These are phyloP conservation scores for Salvelinus alpinus DNA, from an alignment of 2,113 vertebrate genomes.

Conservation along the genomic window DNA sequence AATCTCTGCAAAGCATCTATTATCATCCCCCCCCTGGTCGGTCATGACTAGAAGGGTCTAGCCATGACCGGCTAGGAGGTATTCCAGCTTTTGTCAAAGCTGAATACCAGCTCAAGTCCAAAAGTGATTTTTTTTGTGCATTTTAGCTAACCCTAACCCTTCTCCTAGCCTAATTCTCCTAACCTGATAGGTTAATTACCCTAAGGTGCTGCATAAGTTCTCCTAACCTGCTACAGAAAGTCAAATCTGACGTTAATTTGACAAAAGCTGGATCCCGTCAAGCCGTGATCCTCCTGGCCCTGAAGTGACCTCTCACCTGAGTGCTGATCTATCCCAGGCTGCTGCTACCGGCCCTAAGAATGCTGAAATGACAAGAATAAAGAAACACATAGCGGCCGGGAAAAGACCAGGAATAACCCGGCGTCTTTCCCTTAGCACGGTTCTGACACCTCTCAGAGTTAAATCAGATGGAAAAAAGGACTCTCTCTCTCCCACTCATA, in stretches of 20 bases:
- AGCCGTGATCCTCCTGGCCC: neutral
- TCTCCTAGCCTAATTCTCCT: too few species aligned
- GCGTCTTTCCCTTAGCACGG: neutral
- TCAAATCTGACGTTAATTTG: too few species aligned
- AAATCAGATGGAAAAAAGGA: constrained; percentile 1
- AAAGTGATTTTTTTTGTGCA: too few species aligned
- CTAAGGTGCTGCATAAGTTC: too few species aligned
- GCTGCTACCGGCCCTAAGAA: constrained; percentile 22
- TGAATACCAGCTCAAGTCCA: too few species aligned
- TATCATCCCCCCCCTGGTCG: neutral
- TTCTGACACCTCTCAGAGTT: neutral
- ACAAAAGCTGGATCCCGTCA: too few species aligned
- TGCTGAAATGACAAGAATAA: constrained; percentile 34
- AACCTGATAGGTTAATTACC: too few species aligned
- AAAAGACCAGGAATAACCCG: constrained; percentile 8
- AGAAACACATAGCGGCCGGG: constrained; percentile 23
- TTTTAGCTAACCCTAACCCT: too few species aligned
- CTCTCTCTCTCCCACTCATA: constrained; percentile 7
- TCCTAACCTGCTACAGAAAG: too few species aligned
- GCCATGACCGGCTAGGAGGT: too few species aligned
- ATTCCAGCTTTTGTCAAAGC: too few species aligned
- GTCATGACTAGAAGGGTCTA: too few species aligned
- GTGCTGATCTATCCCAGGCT: constrained; percentile 52
- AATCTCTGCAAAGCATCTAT: neutral
- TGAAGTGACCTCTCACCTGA: constrained; percentile 37